These are phyloP conservation scores for Mythimna loreyi DNA, from an alignment of 2,888 invertebrate genomes.

Conservation along the genomic window DNA sequence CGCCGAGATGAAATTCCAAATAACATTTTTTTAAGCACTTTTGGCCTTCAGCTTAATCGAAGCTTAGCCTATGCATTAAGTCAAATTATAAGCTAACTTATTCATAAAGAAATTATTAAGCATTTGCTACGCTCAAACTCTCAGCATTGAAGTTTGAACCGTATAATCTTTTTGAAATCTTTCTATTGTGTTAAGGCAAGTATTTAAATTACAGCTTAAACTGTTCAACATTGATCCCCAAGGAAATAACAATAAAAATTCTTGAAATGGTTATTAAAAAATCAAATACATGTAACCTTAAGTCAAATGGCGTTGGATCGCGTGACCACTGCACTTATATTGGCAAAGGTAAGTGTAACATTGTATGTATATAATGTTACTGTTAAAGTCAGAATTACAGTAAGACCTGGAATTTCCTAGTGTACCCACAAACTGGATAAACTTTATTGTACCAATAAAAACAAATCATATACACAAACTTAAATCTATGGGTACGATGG, in stretches of 20 bases:
- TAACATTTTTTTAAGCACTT: background rate
- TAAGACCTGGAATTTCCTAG: background rate
- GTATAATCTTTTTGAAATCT: constrained; percentile 35
- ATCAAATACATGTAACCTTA: constrained; percentile 62
- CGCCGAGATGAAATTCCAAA: background rate
- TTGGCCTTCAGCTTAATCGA: background rate
- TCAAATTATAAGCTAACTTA: constrained; percentile 5
- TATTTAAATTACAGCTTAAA: constrained; percentile 26
- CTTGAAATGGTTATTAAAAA: constrained; percentile 60
- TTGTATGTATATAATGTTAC: constrained; percentile 3
- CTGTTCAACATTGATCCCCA: constrained; percentile 55
- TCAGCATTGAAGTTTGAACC: constrained; percentile 17
- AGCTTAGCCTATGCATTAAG: background rate
- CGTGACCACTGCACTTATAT: constrained; percentile 61
- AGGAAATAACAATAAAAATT: constrained; percentile 49
- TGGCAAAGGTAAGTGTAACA: constrained; percentile 32
- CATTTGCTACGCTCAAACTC: constrained; percentile 1
- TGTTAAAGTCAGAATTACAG: background rate
- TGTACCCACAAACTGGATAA: too few species aligned
- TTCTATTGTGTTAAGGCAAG: constrained; percentile 34
- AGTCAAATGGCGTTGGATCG: constrained; percentile 46
- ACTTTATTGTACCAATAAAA: too few species aligned
- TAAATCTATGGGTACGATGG: too few species aligned
- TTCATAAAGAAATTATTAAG: constrained; percentile 21
- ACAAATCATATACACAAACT: too few species aligned